A percentile compares a stretch with the other conserved stretches of the same genome.
These are phyloP conservation scores for Ambastaia sidthimunki DNA, from an alignment of 2,797 vertebrate species.

Conservation along the genomic window DNA sequence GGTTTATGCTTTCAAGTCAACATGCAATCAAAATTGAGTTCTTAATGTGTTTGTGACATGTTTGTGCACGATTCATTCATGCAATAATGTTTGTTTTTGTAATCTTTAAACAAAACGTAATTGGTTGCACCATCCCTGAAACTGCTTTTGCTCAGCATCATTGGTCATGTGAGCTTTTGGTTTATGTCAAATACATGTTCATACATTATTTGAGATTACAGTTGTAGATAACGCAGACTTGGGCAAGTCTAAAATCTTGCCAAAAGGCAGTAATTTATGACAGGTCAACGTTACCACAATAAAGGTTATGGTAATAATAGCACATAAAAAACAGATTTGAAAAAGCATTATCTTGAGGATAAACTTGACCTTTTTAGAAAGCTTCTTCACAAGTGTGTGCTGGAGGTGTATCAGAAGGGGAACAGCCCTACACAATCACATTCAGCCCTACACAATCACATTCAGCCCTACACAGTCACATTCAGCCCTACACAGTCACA, in stretches of 20 bases:
- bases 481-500: too few relatives aligned
- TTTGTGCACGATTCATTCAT: neutral
- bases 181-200: neutral
- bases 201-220: neutral
- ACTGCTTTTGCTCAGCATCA: neutral
- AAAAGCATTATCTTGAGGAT: neutral
- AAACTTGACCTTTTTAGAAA: conserved; percentile 1
- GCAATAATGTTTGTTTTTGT: neutral
- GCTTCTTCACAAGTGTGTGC: neutral
- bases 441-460: too few relatives aligned
- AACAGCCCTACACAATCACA: neutral
- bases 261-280: neutral
- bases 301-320: neutral
- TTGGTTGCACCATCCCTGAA: neutral
- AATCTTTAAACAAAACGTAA: neutral
- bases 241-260: neutral
- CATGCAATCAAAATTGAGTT: neutral
- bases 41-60: neutral
- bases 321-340: neutral
- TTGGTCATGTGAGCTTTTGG: neutral
- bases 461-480: too few relatives aligned
- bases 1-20: neutral
- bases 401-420: neutral
- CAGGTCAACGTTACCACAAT: neutral
- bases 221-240: neutral